Percentiles rank a stretch among this genome's conserved stretches.
These are phyloP conservation scores for Eptesicus fuscus DNA, from an alignment of 2,113 vertebrate species.

Conservation along the genomic window DNA sequence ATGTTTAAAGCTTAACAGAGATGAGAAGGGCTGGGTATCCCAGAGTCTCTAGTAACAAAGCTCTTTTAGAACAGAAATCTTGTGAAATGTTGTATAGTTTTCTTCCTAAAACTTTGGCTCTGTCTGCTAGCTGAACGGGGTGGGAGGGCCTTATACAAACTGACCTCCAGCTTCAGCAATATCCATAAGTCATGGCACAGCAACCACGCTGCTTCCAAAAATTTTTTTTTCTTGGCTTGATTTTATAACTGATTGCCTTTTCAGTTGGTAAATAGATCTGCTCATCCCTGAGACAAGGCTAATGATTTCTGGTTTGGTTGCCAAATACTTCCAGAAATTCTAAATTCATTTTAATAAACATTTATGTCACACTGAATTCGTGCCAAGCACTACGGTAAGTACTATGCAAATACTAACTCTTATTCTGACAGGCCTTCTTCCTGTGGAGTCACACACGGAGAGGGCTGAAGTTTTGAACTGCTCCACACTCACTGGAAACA, in stretches of 20 bases:
- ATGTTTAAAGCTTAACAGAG: background rate
- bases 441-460: background rate
- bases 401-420: background rate
- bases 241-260: background rate
- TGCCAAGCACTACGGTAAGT: background rate
- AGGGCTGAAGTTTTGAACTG: background rate
- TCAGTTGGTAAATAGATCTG: background rate
- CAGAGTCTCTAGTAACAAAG: background rate
- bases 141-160: background rate
- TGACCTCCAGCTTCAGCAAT: background rate
- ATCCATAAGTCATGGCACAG: background rate
- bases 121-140: background rate
- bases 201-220: background rate
- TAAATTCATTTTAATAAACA: slow-evolving; percentile 43
- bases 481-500: background rate
- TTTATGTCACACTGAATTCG: background rate
- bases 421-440: background rate
- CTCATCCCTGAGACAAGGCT: background rate
- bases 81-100: background rate
- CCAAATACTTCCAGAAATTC: slow-evolving; percentile 42
- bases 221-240: background rate
- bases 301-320: slow-evolving; percentile 7
- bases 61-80: background rate
- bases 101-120: background rate
- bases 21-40: background rate